phyloP scores from a whole-genome alignment of 2,113 vertebrate species.

The Plecturocebus donacophilus region DNA sequence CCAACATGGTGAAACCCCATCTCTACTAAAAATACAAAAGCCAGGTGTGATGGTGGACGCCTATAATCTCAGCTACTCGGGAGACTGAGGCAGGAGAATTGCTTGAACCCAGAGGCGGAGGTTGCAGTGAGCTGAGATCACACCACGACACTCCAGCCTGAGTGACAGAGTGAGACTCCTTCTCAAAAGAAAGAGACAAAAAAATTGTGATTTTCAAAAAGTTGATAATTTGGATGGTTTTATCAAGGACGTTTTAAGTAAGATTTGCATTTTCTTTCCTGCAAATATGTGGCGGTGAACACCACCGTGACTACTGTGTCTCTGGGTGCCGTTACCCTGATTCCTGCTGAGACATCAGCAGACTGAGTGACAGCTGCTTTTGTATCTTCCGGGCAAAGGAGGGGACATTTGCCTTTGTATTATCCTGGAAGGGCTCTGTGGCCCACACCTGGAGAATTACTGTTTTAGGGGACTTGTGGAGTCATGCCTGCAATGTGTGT shows the following conservation, averaged over 20 bases:
- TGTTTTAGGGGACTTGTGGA: neutral
- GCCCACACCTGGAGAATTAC: neutral
- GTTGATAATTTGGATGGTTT: neutral
- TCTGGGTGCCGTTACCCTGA: fast-evolving
- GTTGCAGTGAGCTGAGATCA: too few species aligned
- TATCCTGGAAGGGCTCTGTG: neutral
- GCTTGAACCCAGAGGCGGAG: too few species aligned
- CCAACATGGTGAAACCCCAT: too few species aligned
- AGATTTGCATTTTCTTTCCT: neutral
- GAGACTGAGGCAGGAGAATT: too few species aligned
- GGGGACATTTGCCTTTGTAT: neutral
- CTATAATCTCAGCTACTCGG: too few species aligned
- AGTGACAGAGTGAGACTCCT: too few species aligned
- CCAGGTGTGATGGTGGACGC: too few species aligned
- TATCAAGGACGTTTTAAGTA: neutral
- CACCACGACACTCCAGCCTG: too few species aligned
- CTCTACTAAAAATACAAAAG: too few species aligned
- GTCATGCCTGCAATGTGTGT: neutral
- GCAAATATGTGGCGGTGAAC: neutral
- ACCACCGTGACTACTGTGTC: fast-evolving
- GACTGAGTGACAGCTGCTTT: fast-evolving
- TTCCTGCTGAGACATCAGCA: neutral
- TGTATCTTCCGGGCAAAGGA: neutral
- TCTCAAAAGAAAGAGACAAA: too few species aligned
- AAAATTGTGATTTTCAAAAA: neutral